Evolutionary conservation across 2,888 invertebrate genomes (phyloP).

Genomic region (Habrosyne pyritoides): DNA sequence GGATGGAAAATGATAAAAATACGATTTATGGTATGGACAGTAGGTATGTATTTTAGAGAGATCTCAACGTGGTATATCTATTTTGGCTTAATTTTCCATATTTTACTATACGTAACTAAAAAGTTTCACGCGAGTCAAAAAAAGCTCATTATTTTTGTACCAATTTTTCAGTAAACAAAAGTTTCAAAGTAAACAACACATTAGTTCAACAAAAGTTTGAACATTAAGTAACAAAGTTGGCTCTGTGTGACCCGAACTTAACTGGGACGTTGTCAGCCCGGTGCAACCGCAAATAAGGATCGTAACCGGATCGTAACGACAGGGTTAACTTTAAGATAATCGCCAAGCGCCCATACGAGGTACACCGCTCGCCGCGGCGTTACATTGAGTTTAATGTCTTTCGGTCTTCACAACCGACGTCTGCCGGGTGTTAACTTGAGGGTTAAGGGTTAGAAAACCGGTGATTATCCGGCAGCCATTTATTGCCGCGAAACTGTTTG

Average conservation of each 20-base stretch:
- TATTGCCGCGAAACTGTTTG: slow-evolving; percentile 52
- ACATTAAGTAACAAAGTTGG: slow-evolving; percentile 13
- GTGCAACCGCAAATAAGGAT: slow-evolving; percentile 72
- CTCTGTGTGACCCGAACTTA: slow-evolving; percentile 42
- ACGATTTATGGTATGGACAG: too few relatives aligned
- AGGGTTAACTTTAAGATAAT: slow-evolving; percentile 78
- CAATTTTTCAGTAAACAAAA: too few relatives aligned
- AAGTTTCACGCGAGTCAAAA: too few relatives aligned
- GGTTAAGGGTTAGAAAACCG: slow-evolving; percentile 49
- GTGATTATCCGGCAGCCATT: slow-evolving; percentile 57
- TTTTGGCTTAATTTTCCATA: too few relatives aligned
- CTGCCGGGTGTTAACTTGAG: slow-evolving; percentile 51
- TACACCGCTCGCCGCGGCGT: slow-evolving; percentile 41
- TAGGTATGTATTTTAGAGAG: too few relatives aligned
- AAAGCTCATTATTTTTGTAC: too few relatives aligned
- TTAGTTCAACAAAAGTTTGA: not conserved
- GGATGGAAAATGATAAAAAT: too few relatives aligned
- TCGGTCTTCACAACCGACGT: slow-evolving; percentile 59
- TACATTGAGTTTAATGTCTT: slow-evolving; percentile 70
- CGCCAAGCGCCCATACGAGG: slow-evolving; percentile 60
- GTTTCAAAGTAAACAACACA: not conserved
- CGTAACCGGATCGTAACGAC: slow-evolving; percentile 73
- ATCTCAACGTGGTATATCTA: too few relatives aligned
- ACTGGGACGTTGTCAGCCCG: slow-evolving; percentile 45
- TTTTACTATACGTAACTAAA: too few relatives aligned